These are phyloP conservation scores for Eospalax fontanierii DNA, from an alignment of 2,797 vertebrate genomes.

Conservation along the genomic window DNA sequence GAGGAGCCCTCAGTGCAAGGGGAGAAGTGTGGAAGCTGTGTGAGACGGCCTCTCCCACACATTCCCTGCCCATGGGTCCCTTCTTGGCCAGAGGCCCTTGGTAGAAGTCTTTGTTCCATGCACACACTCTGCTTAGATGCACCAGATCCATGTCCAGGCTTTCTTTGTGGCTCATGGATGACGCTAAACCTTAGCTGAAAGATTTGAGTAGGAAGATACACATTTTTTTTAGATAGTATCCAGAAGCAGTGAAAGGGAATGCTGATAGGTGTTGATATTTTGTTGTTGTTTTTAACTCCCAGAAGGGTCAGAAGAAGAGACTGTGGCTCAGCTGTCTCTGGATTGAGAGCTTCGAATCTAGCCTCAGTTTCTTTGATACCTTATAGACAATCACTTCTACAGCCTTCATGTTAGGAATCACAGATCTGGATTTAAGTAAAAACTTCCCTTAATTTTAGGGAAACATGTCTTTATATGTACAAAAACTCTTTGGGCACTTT, in stretches of 20 bases:
- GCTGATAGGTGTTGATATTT: not conserved
- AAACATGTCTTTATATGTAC: not conserved
- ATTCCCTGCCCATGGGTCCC: accelerated
- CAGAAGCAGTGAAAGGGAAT: not conserved
- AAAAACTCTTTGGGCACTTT: not conserved
- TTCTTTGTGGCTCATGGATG: not conserved
- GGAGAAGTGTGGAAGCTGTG: not conserved
- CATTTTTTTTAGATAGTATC: not conserved
- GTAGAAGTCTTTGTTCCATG: not conserved
- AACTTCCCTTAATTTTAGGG: not conserved
- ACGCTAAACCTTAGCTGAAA: not conserved
- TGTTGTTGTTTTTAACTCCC: not conserved
- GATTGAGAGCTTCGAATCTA: not conserved
- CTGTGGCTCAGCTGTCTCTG: not conserved
- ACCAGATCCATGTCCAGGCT: not conserved
- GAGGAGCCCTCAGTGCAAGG: not conserved
- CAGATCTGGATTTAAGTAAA: not conserved
- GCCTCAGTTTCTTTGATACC: not conserved
- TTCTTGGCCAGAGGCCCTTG: not conserved
- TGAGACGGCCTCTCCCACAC: not conserved
- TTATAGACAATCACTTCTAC: not conserved
- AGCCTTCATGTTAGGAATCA: not conserved
- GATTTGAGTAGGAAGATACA: not conserved
- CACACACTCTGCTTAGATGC: too few species aligned
- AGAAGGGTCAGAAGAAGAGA: not conserved